Conservation (phyloP, 2,113 vertebrate species). For the Melanotaenia duboulayi region DNA sequence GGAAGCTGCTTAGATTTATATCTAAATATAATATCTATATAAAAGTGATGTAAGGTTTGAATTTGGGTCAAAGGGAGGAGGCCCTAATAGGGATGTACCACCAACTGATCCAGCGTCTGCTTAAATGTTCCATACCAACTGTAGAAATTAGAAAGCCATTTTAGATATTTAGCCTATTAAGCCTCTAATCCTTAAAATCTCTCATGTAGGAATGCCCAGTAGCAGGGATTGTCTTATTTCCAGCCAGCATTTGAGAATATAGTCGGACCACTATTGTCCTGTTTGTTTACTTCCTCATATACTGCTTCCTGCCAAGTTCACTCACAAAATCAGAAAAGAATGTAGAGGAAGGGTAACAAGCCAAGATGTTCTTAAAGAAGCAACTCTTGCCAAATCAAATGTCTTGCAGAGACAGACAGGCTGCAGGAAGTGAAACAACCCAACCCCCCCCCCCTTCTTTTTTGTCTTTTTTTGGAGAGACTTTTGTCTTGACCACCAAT, state of each 20-base stretch:
- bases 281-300: slow-evolving; percentile 34
- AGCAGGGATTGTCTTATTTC: slow-evolving; percentile 52
- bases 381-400: slow-evolving; percentile 57
- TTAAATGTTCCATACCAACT: slow-evolving; percentile 53
- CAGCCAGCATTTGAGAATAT: slow-evolving; percentile 10
- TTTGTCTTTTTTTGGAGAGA: slow-evolving; percentile 59
- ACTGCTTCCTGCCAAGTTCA: slow-evolving; percentile 31
- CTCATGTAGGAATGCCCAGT: slow-evolving; percentile 16
- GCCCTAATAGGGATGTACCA: slow-evolving; percentile 59
- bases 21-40: no score
- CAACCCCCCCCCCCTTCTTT: slow-evolving; percentile 26
- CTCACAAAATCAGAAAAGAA: slow-evolving; percentile 29
- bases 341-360: slow-evolving; percentile 38
- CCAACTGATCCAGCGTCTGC: slow-evolving; percentile 51
- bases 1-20: slow-evolving; percentile 57
- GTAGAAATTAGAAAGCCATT: slow-evolving; percentile 69
- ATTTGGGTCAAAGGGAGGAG: slow-evolving; percentile 68
- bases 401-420: slow-evolving; percentile 45
- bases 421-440: slow-evolving; percentile 58
- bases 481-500: slow-evolving; percentile 71
- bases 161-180: slow-evolving; percentile 64
- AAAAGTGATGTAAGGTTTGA: slow-evolving; percentile 54
- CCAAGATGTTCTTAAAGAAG: slow-evolving; percentile 35
- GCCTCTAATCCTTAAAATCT: slow-evolving; percentile 68
- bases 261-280: slow-evolving; percentile 21